A percentile compares a stretch with the other conserved stretches of the same genome.
Conservation (phyloP, 1,140 invertebrate genomes). For the Gyrodactylus bullatarudis region DNA sequence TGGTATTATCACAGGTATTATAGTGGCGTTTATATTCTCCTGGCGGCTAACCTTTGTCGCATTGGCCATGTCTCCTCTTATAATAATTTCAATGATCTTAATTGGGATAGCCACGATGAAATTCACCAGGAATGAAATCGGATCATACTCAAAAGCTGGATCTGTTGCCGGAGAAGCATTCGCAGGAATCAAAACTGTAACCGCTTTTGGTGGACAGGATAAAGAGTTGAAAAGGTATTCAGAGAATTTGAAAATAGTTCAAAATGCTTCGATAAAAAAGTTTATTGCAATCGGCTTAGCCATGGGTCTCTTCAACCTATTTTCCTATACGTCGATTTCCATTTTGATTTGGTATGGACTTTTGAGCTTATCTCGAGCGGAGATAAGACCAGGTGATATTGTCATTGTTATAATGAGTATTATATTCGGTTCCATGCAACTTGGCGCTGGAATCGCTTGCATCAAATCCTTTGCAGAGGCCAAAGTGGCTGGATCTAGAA, state of each 20-base stretch:
- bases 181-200: conserved; percentile 17
- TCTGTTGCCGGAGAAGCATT: conserved; percentile 19
- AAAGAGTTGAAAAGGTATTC: conserved; percentile 23
- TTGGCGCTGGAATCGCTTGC: background rate
- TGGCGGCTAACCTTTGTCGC: background rate
- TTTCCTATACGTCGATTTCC: background rate
- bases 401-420: background rate
- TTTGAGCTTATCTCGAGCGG: background rate
- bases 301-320: background rate
- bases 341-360: background rate
- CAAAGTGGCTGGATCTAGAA: background rate
- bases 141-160: conserved; percentile 18
- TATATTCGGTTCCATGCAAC: background rate
- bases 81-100: background rate
- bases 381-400: background rate
- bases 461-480: background rate
- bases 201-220: conserved; percentile 18
- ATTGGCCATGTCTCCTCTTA: background rate
- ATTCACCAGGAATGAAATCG: background rate
- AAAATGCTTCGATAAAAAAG: conserved; percentile 31
- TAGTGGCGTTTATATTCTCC: conserved; percentile 9
- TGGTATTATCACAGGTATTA: conserved; percentile 14
- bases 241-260: conserved; percentile 28
- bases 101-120: conserved; percentile 1
- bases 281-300: background rate